A percentile compares a stretch with the other conserved stretches of the same genome.
These are phyloP conservation scores for Pterophyllum scalare DNA, from an alignment of 2,113 vertebrate genomes.

Conservation along the genomic window DNA sequence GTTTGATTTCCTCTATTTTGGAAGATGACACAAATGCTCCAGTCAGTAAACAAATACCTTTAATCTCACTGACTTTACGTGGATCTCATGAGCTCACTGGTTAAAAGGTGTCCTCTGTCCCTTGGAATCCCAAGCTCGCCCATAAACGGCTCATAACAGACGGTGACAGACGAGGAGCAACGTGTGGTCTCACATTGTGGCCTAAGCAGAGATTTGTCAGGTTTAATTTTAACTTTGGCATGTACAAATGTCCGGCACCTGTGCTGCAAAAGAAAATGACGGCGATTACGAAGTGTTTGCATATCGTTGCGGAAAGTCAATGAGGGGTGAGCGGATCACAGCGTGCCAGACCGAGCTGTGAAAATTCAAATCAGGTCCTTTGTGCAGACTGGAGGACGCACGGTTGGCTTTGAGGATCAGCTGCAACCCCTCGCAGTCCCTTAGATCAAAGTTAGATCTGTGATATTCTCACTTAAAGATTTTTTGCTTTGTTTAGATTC, in stretches of 20 bases:
- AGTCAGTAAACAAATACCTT: not conserved
- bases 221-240: conserved; percentile 63
- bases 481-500: too few relatives aligned
- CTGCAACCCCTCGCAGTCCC: not conserved
- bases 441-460: fast-evolving
- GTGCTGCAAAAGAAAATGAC: conserved; percentile 40
- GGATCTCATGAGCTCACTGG: conserved; percentile 19
- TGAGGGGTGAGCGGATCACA: conserved; percentile 8
- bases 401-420: not conserved
- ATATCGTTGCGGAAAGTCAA: conserved; percentile 49
- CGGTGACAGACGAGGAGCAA: conserved; percentile 30
- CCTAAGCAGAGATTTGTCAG: conserved; percentile 29
- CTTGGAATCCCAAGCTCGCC: not conserved
- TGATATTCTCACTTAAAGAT: not conserved
- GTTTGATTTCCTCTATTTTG: not conserved
- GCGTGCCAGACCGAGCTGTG: conserved; percentile 8
- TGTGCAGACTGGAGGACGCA: not conserved
- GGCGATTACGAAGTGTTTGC: conserved; percentile 14
- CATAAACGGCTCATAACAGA: conserved; percentile 45
- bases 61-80: conserved; percentile 9
- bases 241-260: conserved; percentile 23
- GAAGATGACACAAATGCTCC: conserved; percentile 20
- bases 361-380: conserved; percentile 21
- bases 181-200: conserved; percentile 27
- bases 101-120: not conserved